Conservation (phyloP, 2,888 invertebrate genomes). For the Phengaris alcon region DNA sequence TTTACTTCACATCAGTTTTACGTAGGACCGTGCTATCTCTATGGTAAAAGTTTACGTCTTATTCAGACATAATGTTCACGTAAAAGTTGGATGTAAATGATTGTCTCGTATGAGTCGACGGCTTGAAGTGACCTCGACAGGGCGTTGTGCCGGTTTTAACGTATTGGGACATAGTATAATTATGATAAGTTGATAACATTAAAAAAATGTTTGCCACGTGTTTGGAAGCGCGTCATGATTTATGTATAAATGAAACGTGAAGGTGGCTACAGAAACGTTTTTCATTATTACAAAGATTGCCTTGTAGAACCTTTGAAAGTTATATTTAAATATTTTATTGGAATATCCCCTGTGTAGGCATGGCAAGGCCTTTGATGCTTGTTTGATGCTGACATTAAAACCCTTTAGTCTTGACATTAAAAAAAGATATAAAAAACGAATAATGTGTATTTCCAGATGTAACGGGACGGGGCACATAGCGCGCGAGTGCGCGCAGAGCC, state of each 20-base stretch:
- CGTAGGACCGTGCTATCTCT: not conserved
- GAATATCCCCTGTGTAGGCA: no score
- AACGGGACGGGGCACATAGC: constrained; percentile 96
- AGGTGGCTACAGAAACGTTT: no score
- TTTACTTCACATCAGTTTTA: not conserved
- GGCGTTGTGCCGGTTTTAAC: not conserved
- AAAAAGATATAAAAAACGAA: constrained; percentile 27
- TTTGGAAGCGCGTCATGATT: no score
- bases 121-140: constrained; percentile 36
- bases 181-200: no score
- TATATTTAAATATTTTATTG: no score
- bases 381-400: not conserved
- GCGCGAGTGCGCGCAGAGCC: constrained; percentile 92
- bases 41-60: no score
- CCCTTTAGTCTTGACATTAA: not conserved
- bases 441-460: constrained; percentile 81
- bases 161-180: not conserved
- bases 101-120: not conserved
- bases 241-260: no score
- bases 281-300: no score
- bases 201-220: no score
- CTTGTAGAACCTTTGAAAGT: no score
- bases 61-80: not conserved
- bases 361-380: no score
- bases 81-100: not conserved